phyloP scores from a whole-genome alignment of 2,113 vertebrate species.

The Noctilio leporinus region DNA sequence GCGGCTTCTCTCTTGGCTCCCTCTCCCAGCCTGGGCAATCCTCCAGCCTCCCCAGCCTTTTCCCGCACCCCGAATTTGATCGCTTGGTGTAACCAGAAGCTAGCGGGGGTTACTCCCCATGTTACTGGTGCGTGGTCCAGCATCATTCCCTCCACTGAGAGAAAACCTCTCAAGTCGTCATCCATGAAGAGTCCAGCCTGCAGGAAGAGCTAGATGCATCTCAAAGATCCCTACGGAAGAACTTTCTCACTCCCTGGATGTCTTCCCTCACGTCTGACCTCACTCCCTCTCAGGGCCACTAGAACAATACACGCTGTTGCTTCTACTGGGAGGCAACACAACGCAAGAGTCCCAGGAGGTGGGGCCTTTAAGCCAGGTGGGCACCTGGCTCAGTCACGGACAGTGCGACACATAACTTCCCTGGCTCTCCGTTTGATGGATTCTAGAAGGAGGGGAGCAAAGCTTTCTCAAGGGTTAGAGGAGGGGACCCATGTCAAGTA shows the following conservation, averaged over 20 bases:
- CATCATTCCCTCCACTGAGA: background rate
- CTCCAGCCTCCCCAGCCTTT: background rate
- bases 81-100: background rate
- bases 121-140: rapidly evolving
- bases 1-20: background rate
- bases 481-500: background rate
- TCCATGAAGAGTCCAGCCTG: background rate
- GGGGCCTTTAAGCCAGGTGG: background rate
- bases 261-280: background rate
- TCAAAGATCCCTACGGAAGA: background rate
- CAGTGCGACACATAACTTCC: background rate
- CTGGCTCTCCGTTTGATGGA: background rate
- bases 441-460: background rate
- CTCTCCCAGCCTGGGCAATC: background rate
- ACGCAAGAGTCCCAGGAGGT: too few relatives aligned
- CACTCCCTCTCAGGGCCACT: background rate
- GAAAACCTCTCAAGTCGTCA: background rate
- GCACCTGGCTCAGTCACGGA: background rate
- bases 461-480: background rate
- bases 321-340: background rate
- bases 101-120: rapidly evolving
- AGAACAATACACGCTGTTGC: background rate
- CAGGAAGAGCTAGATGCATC: background rate
- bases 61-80: background rate
- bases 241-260: background rate